Percentiles rank a stretch among this genome's conserved stretches.
phyloP scores from a whole-genome alignment of 2,797 vertebrate genomes.

The Malurus splendens region DNA sequence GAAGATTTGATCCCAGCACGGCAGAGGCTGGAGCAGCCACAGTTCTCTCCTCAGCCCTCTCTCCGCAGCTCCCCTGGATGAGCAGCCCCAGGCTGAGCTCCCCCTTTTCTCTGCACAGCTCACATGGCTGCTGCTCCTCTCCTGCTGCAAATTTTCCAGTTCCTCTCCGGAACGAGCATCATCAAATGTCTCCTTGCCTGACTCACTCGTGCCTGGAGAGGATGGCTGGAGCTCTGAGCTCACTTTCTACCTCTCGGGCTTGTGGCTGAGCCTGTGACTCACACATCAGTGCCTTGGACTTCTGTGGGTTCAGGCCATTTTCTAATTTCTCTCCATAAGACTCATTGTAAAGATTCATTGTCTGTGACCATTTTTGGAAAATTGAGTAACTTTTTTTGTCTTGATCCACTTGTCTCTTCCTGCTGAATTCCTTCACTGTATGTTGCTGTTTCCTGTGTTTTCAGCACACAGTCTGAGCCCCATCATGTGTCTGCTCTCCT shows the following conservation, averaged over 20 bases:
- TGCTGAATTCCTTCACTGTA: not conserved
- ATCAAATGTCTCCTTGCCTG: not conserved
- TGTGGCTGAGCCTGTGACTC: constrained; percentile 28
- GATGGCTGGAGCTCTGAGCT: not conserved
- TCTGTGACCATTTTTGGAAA: not conserved
- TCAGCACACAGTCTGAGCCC: not conserved
- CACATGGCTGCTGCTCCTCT: not conserved
- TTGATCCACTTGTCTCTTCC: not conserved
- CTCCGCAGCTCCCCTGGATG: not conserved
- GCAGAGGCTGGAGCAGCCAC: not conserved
- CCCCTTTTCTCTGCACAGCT: fast-evolving
- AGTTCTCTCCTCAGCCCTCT: not conserved
- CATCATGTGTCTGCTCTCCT: not conserved
- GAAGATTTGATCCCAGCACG: not conserved
- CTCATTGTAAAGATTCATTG: not conserved
- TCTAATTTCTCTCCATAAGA: not conserved
- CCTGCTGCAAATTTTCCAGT: not conserved
- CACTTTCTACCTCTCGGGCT: not conserved
- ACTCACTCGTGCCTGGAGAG: constrained; percentile 35
- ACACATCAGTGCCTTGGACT: not conserved
- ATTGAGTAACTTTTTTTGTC: not conserved
- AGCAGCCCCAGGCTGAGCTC: not conserved
- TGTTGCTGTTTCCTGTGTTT: not conserved
- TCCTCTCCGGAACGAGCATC: not conserved
- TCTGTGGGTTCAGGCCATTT: not conserved